These are phyloP conservation scores for Leptinotarsa undecemlineata DNA, from an alignment of 1,140 invertebrate species.

Conservation along the genomic window DNA sequence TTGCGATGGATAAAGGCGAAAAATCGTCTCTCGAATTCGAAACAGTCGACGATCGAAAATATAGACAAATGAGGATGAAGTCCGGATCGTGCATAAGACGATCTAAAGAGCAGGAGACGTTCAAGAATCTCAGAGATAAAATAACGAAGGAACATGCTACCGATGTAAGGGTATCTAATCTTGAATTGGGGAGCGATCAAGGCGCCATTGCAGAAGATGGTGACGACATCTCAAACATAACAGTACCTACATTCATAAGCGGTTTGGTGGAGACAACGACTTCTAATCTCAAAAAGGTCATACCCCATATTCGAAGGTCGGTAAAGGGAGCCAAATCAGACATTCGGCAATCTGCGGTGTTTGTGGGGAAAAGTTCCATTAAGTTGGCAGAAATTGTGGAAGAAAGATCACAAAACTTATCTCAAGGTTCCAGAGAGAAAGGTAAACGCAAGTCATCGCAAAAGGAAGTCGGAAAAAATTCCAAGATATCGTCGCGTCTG, in stretches of 20 bases:
- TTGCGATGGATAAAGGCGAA: too few relatives aligned
- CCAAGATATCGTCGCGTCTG: slow-evolving; percentile 11
- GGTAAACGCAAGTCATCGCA: background rate
- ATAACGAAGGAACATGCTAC: background rate
- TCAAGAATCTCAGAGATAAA: background rate
- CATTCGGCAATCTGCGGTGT: background rate
- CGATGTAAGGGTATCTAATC: background rate
- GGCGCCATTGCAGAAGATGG: background rate
- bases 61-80: background rate
- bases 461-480: background rate
- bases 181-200: background rate
- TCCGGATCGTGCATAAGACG: background rate
- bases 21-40: background rate
- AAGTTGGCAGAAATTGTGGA: background rate
- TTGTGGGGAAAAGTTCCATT: background rate
- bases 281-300: slow-evolving; percentile 10
- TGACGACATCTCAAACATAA: background rate
- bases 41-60: background rate
- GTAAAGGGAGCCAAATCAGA: background rate
- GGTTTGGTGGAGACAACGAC: background rate
- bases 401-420: too few relatives aligned
- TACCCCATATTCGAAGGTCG: slow-evolving; percentile 1
- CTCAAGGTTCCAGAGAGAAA: background rate
- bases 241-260: slow-evolving; percentile 4
- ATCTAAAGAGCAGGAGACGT: background rate